Evolutionary conservation across 35 echinoderm and acorn worm genomes (phyloP), one percentile per base, ranked within the genome.

Genomic region (Lytechinus pictus): DNA sequence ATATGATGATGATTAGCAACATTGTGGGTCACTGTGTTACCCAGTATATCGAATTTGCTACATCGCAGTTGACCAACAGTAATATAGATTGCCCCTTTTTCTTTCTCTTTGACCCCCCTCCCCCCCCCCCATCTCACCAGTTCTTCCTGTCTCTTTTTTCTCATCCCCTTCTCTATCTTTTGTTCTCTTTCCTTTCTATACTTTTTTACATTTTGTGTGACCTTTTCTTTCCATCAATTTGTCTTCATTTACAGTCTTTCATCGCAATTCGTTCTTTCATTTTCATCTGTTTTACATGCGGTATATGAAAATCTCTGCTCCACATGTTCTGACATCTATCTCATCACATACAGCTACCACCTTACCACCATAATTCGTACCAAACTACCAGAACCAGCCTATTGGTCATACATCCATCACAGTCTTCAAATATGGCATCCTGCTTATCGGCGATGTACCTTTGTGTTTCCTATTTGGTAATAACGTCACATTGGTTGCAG

Each of bases 391-490:
- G 19, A 24, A 79, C 66, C 66, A 79, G n/a, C 66, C 66, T 7
- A 79, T 44, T 44, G 33, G 1, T 44, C 33, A 2, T 79, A 24
- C 66, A 79, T 79, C 66, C 66, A 79, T 79, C 66, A 79, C 66
- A n/a, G 19, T n/a, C 66, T 24, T 79, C 66, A 79, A 79, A 79
- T n/a, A 2, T 79, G 66, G n/a, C 66, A 79, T 79, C 66, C 19
- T 79, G 66, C 66, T 79, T 79, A 79, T 79, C 66, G 33, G 2
- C 33, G 66, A 79, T 79, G 66, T 14, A 79, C 66, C 66, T 79
- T 79, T 79, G 66, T 79, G 19, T 79, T 79, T 79, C 66, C n/a
- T 79, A 79, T 79, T 79, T 79, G 19, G 66, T 79, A 79, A 79
- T 79, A 79, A 79, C 66, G 66, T 79, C 66, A 79, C 66, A 58